Evolutionary conservation across 2,113 vertebrate genomes (phyloP), one percentile per base, ranked within the genome.

Genomic region (Halichoerus grypus): DNA sequence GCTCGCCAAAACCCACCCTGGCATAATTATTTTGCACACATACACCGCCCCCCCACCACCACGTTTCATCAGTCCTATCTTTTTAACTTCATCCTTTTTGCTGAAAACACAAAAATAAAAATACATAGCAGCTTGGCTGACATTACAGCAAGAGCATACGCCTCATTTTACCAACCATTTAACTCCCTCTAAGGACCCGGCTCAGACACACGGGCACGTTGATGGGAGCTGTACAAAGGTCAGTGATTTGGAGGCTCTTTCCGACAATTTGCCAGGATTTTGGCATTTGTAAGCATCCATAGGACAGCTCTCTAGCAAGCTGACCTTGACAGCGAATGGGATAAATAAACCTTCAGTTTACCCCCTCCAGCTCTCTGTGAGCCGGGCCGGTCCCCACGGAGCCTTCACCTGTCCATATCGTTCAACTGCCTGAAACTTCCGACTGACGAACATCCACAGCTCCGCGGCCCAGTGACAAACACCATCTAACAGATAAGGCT

Each of bases 321-420:
- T 99, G 99, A 99, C 99, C 99, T 99, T 99, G 99, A 99, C 99
- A 99, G 99, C 99, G 99, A 99, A 99, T 99, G 99, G 99, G 99
- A 99, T 99, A 99, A 99, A 99, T 99, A 99, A 99, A 99, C 99
- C 99, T 99, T 99, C 99, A 99, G 99, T 99, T 99, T 99, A 99
- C 99, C 99, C 99, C 99, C 99, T 99, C 98, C 99, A 98, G 98
- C 99, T 97, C 97, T 97, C 96, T 1, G 98, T 96, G 98, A 99
- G 99, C 99, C 98, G 94, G 98, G 98, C 98, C 85, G 97, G 99
- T 99, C 99, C 99, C 99, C 99, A 98, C 97, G 99, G 99, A 99
- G 99, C 99, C 99, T 99, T 99, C 99, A 99, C 99, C 99, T 99
- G 99, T 99, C 99, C 99, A 99, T 98, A 99, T 99, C 98, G 99